Evolutionary conservation across 2,113 vertebrate genomes (phyloP).

Genomic region (Tenrec ecaudatus): DNA sequence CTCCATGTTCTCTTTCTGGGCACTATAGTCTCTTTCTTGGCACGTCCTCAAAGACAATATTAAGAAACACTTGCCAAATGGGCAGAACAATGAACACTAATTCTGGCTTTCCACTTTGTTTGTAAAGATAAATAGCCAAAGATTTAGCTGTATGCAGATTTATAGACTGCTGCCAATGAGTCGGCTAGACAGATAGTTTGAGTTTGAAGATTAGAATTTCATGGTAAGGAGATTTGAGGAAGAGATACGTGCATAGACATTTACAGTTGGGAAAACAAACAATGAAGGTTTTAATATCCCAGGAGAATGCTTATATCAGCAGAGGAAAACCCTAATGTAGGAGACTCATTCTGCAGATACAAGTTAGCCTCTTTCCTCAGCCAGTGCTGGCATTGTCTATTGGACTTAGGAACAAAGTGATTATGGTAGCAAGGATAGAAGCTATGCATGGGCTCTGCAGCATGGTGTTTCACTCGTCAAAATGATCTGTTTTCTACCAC

Average conservation of each 20-base stretch:
- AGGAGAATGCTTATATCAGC: background rate
- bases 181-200: background rate
- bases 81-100: background rate
- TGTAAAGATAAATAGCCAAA: background rate
- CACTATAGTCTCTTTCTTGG: background rate
- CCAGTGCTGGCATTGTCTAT: background rate
- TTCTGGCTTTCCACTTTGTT: background rate
- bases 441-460: background rate
- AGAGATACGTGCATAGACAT: background rate
- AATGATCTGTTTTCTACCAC: background rate
- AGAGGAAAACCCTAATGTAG: background rate
- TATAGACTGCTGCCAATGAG: background rate
- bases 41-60: too few relatives aligned
- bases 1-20: background rate
- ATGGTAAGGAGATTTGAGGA: background rate
- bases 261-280: background rate
- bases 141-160: background rate
- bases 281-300: background rate
- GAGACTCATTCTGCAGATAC: background rate
- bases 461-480: background rate
- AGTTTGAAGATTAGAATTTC: background rate
- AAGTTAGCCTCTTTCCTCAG: background rate
- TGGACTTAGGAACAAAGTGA: background rate
- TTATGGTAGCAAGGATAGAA: background rate
- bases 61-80: background rate